Evolutionary conservation across 2,113 vertebrate genomes (phyloP), one percentile per base, ranked within the genome.

Genomic region (Neotoma lepida): DNA sequence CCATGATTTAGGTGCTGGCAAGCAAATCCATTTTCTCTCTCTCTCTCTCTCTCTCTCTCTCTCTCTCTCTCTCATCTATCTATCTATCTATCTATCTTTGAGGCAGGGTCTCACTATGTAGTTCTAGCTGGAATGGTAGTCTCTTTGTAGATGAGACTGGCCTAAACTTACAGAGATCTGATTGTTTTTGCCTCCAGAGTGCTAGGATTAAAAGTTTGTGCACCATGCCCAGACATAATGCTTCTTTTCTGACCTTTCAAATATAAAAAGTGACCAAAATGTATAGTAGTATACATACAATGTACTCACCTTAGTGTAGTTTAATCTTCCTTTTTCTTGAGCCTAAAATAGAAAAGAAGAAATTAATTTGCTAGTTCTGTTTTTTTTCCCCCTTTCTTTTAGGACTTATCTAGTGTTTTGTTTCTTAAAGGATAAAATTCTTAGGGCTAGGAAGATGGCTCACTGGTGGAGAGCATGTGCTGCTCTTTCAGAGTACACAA

Each of bases 221-320:
- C 20, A 85, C 41, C 61, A 22, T 64, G 61, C 2, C 9, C 18
- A 46, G 82, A 18, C n/a, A 80, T 58, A 86, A 93, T 81, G 41
- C 88, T 70, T 92, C 30, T 86, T 66, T 88, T 87, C 54, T 89
- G 44, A 95, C 24, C 14, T 95, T 94, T 95, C 46, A 91, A 94
- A 85, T 85, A 74, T 15, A 91, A 94, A 74, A 33, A 66, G 86
- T 93, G 88, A 85, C 2, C 58, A 89, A 82, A 46, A 3, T 6
- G 46, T 81, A 1, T 0, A 93, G 30, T 66, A 77, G 33, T 66
- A 77, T 76, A 46, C 84, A 82, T 82, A 64, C 54, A 81, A 97
- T 97, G 76, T 81, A 97, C 99, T 96, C 97, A 99, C 99, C 99
- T 99, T 99, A 66, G 98, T 97, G 92, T 99, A 99, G 98, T 99